Evolutionary conservation across 2,888 invertebrate species (phyloP).

Genomic region (Blastobasis adustella): DNA sequence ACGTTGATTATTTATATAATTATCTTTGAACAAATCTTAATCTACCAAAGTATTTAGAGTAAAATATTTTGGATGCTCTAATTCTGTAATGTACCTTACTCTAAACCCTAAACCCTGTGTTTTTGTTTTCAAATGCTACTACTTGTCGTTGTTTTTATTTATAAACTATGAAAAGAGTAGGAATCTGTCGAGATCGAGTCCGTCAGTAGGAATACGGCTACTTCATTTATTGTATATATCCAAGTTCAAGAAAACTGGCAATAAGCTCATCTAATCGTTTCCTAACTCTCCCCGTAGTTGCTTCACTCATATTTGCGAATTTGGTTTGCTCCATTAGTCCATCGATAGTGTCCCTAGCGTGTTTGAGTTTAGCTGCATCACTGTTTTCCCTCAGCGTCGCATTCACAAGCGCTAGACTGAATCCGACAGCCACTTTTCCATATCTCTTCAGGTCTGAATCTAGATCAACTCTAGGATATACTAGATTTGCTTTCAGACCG

Average conservation of each 20-base stretch:
- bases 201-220: too few species aligned
- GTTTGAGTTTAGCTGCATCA: background rate
- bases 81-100: too few species aligned
- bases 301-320: background rate
- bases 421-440: conserved; percentile 5
- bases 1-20: too few species aligned
- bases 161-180: too few species aligned
- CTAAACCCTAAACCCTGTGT: too few species aligned
- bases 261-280: background rate
- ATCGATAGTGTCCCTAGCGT: background rate
- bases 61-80: too few species aligned
- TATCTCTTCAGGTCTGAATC: conserved; percentile 10
- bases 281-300: background rate
- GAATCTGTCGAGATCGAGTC: too few species aligned
- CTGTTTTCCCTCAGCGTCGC: background rate
- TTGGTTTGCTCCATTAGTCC: background rate
- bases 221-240: background rate
- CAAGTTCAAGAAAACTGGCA: background rate
- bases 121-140: too few species aligned
- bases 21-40: too few species aligned
- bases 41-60: too few species aligned
- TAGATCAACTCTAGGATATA: conserved; percentile 4
- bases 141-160: too few species aligned
- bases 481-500: background rate
- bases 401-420: background rate